phyloP scores from a whole-genome alignment of 2,888 invertebrate genomes.

The Leptogaster cylindrica region DNA sequence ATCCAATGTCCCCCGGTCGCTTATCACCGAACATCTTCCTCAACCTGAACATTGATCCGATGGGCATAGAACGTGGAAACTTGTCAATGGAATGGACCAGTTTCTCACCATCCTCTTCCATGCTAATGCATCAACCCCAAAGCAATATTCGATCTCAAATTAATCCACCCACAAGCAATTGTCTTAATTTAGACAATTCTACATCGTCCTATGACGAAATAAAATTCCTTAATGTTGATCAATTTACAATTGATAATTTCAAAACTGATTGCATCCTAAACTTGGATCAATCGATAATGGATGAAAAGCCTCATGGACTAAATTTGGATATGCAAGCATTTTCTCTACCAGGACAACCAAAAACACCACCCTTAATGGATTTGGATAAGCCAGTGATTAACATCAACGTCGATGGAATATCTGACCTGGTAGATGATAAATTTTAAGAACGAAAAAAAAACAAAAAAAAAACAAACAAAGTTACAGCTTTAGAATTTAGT shows the following conservation, averaged over 20 bases:
- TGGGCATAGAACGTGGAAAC: conserved; percentile 57
- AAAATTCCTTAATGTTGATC: conserved; percentile 62
- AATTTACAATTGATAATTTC: conserved; percentile 62
- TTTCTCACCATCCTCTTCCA: conserved; percentile 50
- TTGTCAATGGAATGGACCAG: conserved; percentile 61
- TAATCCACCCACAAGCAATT: conserved; percentile 38
- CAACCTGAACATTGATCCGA: conserved; percentile 60
- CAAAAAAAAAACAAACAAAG: no score
- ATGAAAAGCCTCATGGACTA: conserved; percentile 51
- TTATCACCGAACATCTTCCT: conserved; percentile 61
- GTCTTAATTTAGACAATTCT: conserved; percentile 55
- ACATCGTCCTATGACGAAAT: conserved; percentile 60
- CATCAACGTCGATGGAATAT: conserved; percentile 58
- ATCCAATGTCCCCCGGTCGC: conserved; percentile 57
- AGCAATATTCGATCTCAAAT: conserved; percentile 5
- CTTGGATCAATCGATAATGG: conserved; percentile 59
- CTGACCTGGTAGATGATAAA: conserved; percentile 52
- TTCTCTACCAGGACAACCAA: conserved; percentile 51
- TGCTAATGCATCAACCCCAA: conserved; percentile 38
- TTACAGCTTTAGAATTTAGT: no score
- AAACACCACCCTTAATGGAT: conserved; percentile 57
- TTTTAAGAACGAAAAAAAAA: background rate
- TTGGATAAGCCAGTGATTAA: conserved; percentile 58
- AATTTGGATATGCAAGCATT: conserved; percentile 51
- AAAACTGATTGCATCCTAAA: conserved; percentile 62